phyloP scores from a whole-genome alignment of 2,113 vertebrate genomes.

The Guaruba guarouba region DNA sequence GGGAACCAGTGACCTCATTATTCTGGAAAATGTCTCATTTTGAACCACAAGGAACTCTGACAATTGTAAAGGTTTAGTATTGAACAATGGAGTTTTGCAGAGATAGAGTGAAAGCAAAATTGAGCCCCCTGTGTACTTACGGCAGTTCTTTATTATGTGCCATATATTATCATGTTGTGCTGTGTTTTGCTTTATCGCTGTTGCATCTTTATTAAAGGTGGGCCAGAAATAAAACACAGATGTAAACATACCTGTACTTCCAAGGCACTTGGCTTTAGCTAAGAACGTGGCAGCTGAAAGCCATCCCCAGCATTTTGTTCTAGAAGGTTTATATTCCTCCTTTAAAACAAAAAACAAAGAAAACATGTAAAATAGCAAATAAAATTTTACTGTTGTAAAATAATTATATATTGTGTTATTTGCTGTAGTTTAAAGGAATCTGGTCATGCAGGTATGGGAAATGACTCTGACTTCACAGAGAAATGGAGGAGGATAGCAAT shows the following conservation, averaged over 20 bases:
- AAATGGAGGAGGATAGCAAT: background rate
- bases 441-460: background rate
- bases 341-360: background rate
- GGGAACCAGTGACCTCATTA: constrained; percentile 59
- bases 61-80: constrained; percentile 31
- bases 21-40: constrained; percentile 65
- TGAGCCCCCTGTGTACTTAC: constrained; percentile 33
- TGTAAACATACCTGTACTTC: constrained; percentile 58
- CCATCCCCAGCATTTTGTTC: constrained; percentile 3
- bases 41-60: constrained; percentile 56
- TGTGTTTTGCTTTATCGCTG: constrained; percentile 40
- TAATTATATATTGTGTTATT: background rate
- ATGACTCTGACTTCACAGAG: constrained; percentile 18
- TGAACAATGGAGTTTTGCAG: constrained; percentile 53
- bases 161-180: constrained; percentile 61
- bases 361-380: constrained; percentile 11
- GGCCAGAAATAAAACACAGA: constrained; percentile 62
- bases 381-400: constrained; percentile 19
- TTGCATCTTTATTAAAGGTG: constrained; percentile 63
- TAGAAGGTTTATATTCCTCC: background rate
- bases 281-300: constrained; percentile 7
- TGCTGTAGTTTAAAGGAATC: background rate
- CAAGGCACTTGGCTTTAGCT: constrained; percentile 45
- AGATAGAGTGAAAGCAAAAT: constrained; percentile 63
- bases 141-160: constrained; percentile 48